Evolutionary conservation across 2,888 invertebrate species (phyloP).

Genomic region (Blastobasis lacticolella): DNA sequence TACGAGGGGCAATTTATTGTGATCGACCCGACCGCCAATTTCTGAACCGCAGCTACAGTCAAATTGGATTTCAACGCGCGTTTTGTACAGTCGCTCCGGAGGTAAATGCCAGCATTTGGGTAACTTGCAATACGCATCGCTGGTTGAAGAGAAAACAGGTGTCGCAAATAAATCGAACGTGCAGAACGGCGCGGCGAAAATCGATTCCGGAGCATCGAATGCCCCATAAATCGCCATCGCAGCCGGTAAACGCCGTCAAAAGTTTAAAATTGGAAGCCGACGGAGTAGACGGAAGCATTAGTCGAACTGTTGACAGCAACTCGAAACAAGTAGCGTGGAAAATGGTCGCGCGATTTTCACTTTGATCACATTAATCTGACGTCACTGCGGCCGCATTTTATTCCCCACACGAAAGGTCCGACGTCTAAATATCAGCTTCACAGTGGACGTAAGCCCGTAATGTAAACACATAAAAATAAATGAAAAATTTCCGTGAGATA

Average conservation of each 20-base stretch:
- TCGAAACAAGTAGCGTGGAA: slow-evolving; percentile 60
- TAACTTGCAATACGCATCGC: slow-evolving; percentile 13
- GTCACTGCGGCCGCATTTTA: slow-evolving; percentile 43
- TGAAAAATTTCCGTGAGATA: slow-evolving; percentile 5
- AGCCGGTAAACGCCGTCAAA: slow-evolving; percentile 57
- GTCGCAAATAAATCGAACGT: slow-evolving; percentile 16
- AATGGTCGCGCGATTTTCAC: slow-evolving; percentile 53
- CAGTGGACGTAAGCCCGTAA: slow-evolving; percentile 14
- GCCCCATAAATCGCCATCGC: slow-evolving; percentile 39
- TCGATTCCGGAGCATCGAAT: slow-evolving; percentile 35
- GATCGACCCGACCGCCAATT: slow-evolving; percentile 16
- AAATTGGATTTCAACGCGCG: slow-evolving; percentile 31
- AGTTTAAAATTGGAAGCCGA: slow-evolving; percentile 63
- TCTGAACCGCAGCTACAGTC: slow-evolving; percentile 25
- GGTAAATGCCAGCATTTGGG: slow-evolving; percentile 10
- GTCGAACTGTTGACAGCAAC: slow-evolving; percentile 61
- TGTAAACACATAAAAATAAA: slow-evolving; percentile 7
- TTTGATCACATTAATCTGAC: slow-evolving; percentile 66
- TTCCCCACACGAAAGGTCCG: slow-evolving; percentile 17
- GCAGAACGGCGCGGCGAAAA: slow-evolving; percentile 15
- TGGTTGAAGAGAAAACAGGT: slow-evolving; percentile 19
- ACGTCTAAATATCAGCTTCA: slow-evolving; percentile 19
- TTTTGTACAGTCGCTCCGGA: slow-evolving; percentile 7
- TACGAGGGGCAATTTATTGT: slow-evolving; percentile 17
- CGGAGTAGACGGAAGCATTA: slow-evolving; percentile 69